phyloP scores from a whole-genome alignment of 1,140 invertebrate genomes.

The Vanessa atalanta region DNA sequence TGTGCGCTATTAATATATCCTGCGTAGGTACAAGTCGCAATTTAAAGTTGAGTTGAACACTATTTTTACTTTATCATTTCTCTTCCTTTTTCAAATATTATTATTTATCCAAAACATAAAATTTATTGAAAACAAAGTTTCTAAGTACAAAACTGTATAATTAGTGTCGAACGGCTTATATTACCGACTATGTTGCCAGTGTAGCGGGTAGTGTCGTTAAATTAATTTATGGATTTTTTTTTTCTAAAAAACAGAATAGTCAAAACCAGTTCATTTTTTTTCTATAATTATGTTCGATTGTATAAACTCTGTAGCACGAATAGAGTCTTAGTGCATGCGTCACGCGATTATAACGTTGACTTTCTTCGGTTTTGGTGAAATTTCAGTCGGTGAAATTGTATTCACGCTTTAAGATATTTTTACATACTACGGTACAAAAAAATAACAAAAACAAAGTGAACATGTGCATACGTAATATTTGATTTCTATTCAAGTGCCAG shows the following conservation, averaged over 20 bases:
- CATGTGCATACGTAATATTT: neutral
- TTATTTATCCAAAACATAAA: too few relatives aligned
- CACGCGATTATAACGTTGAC: conserved; percentile 4
- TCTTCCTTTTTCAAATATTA: too few relatives aligned
- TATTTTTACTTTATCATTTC: too few relatives aligned
- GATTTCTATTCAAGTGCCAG: neutral
- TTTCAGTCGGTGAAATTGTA: conserved; percentile 8
- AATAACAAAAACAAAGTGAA: neutral
- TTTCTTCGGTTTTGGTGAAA: conserved; percentile 13
- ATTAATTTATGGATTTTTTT: neutral
- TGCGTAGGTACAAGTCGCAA: too few relatives aligned
- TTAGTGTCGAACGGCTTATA: too few relatives aligned
- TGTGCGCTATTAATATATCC: too few relatives aligned
- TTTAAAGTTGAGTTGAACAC: too few relatives aligned
- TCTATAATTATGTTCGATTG: conserved; percentile 2
- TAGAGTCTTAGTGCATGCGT: conserved; percentile 13
- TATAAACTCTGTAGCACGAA: conserved; percentile 2
- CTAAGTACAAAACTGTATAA: too few relatives aligned
- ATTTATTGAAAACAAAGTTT: too few relatives aligned
- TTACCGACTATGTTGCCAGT: too few relatives aligned
- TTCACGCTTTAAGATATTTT: conserved; percentile 9
- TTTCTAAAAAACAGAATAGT: neutral
- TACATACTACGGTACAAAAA: neutral
- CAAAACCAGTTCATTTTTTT: neutral
- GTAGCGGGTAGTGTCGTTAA: too few relatives aligned